Evolutionary conservation across 2,797 vertebrate genomes (phyloP), one percentile per base, ranked within the genome.

Genomic region (Cichlasoma orientale): DNA sequence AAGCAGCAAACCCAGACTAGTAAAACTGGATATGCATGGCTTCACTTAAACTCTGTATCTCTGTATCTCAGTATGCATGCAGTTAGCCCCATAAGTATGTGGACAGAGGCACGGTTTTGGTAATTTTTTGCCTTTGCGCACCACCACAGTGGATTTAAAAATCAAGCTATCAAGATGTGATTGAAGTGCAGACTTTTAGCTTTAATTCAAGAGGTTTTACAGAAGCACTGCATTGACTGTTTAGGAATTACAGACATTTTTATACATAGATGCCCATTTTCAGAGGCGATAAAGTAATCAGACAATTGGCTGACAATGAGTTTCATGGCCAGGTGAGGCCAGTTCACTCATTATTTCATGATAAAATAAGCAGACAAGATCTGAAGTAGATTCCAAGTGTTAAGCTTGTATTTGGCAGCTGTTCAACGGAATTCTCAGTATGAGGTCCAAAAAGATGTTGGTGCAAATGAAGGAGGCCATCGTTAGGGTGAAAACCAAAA

Each of bases 1-100:
- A 50, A 79, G 56, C 36, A 86, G 81, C 56, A 80, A 57, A 74
- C 54, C 56, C 44, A 71, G 55, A 76, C 79, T 71, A 87, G 59
- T 70, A 82, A 82, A 78, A 72, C 9, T 52, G 36, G 47, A 77
- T 61, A 59, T 50, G 56, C 31, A 56, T 6, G 19, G 63, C 74
- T 77, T 78, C 76, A 58, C 18, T 68, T 75, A 79, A 75, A 75
- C 33, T 50, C 61, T 19, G 31, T 54, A 52, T 84, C 74, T 75
- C 72, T 19, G 31, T 54, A 52, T 84, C 76, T 75, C 72, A 25
- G 8, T 38, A 50, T 6, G 7, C 61, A 74, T 1, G 38, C 23
- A 47, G 21, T 0, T 13, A 56, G 10, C 25, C 16, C 27, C 25
- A 47, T n/a, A 8, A 50, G 23, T 29, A 68, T 50, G 19, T 68